phyloP scores from a whole-genome alignment of 2,113 vertebrate genomes.

The Donacobius atricapilla region DNA sequence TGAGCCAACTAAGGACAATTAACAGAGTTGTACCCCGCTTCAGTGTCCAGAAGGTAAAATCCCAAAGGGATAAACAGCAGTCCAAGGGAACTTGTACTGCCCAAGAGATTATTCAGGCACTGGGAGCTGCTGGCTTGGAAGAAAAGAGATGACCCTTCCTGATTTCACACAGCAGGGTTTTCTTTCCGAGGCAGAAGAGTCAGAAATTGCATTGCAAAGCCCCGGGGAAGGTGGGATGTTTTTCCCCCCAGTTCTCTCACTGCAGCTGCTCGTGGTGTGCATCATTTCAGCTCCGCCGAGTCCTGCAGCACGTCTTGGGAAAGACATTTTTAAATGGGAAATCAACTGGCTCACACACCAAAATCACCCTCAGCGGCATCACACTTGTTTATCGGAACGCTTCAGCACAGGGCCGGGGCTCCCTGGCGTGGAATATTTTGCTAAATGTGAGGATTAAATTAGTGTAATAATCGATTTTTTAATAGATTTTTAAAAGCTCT shows the following conservation, averaged over 20 bases:
- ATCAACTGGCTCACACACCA: neutral
- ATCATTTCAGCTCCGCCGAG: neutral
- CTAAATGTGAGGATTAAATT: neutral
- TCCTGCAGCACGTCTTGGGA: neutral
- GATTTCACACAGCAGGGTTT: neutral
- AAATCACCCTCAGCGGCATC: neutral
- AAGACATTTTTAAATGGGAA: neutral
- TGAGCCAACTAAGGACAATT: neutral
- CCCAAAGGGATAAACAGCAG: neutral
- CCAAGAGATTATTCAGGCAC: neutral
- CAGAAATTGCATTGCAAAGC: neutral
- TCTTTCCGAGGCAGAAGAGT: neutral
- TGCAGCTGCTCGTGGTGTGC: neutral
- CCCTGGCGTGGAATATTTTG: neutral
- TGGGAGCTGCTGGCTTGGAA: neutral
- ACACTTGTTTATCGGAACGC: neutral
- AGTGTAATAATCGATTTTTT: no score
- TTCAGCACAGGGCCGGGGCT: neutral
- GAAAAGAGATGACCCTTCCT: neutral
- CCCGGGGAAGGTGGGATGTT: neutral
- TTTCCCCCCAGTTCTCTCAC: neutral
- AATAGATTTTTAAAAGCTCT: neutral
- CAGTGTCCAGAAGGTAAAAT: neutral
- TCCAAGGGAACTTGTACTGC: neutral
- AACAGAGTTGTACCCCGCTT: neutral